Percentiles rank a stretch among this genome's conserved stretches.
Evolutionary conservation across 2,888 invertebrate species (phyloP).

Genomic region (Entomobrya multifasciata): DNA sequence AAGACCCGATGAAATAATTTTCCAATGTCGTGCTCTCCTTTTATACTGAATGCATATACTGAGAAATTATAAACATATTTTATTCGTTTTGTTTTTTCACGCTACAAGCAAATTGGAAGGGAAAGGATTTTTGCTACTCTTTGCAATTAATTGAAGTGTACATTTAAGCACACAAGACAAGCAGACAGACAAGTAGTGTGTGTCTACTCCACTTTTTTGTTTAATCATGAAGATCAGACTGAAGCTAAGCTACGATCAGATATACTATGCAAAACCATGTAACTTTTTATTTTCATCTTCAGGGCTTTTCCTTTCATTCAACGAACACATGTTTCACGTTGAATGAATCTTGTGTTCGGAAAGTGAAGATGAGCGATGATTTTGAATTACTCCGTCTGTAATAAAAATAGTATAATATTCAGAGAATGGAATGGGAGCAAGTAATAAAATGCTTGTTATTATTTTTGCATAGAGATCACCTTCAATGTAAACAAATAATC

Average conservation of each 20-base stretch:
- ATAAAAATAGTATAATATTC: too few relatives aligned
- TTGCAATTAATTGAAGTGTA: conserved; percentile 9
- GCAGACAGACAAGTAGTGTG: neutral
- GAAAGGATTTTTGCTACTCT: conserved; percentile 1
- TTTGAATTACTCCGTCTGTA: neutral
- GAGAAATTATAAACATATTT: neutral
- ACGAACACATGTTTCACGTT: neutral
- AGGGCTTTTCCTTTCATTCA: conserved; percentile 29
- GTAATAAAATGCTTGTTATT: too few relatives aligned
- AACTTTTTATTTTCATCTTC: neutral
- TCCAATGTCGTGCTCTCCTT: conserved; percentile 50
- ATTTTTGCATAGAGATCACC: neutral
- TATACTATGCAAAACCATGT: neutral
- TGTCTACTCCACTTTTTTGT: neutral
- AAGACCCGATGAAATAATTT: conserved; percentile 21
- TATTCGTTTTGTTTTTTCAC: conserved; percentile 4
- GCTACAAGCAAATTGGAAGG: conserved; percentile 19
- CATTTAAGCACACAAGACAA: conserved; percentile 5
- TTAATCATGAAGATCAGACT: too few relatives aligned
- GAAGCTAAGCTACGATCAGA: neutral
- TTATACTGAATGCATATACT: neutral
- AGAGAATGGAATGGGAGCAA: conserved; percentile 12
- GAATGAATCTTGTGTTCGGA: conserved; percentile 23
- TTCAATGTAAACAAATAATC: neutral
- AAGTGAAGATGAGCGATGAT: conserved; percentile 33